phyloP scores from a whole-genome alignment of 2,888 invertebrate genomes.

The Athalia cordata region DNA sequence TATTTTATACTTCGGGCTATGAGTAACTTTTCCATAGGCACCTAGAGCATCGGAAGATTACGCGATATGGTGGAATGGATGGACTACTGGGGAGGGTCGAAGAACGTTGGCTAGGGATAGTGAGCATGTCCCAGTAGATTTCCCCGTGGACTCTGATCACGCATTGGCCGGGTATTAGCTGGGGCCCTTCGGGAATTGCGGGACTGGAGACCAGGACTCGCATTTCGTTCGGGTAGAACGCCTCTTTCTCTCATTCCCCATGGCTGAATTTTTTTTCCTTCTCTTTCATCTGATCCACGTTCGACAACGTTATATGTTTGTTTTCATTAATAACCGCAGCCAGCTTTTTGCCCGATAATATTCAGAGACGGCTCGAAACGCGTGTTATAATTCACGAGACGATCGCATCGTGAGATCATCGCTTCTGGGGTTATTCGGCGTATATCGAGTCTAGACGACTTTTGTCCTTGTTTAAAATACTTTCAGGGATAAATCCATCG shows the following conservation, averaged over 20 bases:
- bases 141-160: slow-evolving; percentile 70
- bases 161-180: slow-evolving; percentile 65
- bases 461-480: too few species aligned
- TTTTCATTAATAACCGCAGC: neutral
- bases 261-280: neutral
- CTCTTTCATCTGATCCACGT: neutral
- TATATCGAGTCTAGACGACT: too few species aligned
- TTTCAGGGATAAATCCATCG: too few species aligned
- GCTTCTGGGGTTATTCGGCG: too few species aligned
- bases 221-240: slow-evolving; percentile 38
- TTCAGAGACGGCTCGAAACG: too few species aligned
- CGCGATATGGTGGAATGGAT: slow-evolving; percentile 6
- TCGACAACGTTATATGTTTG: too few species aligned
- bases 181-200: slow-evolving; percentile 58
- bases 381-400: too few species aligned
- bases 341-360: slow-evolving; percentile 2
- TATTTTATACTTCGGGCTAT: too few species aligned
- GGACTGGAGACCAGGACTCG: slow-evolving; percentile 42
- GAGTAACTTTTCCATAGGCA: neutral
- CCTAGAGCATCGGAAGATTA: neutral
- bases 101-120: slow-evolving; percentile 7
- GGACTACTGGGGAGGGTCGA: slow-evolving; percentile 1
- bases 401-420: too few species aligned
- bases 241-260: neutral
- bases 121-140: slow-evolving; percentile 67